Percentiles rank a stretch among this genome's conserved stretches.
Evolutionary conservation across 2,888 invertebrate species (phyloP).

Genomic region (Scrobipalpa costella): DNA sequence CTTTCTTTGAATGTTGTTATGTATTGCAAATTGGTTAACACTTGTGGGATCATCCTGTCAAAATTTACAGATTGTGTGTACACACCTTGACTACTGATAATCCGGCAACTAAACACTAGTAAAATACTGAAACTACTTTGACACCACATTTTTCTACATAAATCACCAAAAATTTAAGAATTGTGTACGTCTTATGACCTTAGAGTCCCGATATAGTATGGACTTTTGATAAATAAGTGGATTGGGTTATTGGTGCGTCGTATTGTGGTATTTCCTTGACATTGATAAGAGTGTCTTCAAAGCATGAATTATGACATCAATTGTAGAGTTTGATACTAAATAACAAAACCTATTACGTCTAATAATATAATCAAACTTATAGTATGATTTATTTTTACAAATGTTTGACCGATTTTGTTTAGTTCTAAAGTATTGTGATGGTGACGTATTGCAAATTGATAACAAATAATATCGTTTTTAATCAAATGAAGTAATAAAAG

Average conservation of each 20-base stretch:
- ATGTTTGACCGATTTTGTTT: too few species aligned
- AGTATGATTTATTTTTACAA: too few species aligned
- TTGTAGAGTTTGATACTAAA: not conserved
- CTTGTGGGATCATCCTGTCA: too few species aligned
- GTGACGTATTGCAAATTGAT: too few species aligned
- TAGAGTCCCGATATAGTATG: constrained; percentile 7
- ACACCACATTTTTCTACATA: constrained; percentile 9
- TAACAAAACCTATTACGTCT: not conserved
- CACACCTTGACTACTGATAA: constrained; percentile 21
- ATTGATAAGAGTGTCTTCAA: constrained; percentile 14
- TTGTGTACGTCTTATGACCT: not conserved
- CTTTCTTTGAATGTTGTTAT: not conserved
- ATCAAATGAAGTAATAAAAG: too few species aligned
- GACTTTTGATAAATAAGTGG: constrained; percentile 14
- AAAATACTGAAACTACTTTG: not conserved
- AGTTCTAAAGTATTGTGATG: too few species aligned
- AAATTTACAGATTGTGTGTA: not conserved
- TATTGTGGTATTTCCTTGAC: constrained; percentile 9
- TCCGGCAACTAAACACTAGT: not conserved
- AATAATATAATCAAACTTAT: too few species aligned
- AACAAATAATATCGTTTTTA: too few species aligned
- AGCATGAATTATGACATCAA: constrained; percentile 7
- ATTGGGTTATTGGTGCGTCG: constrained; percentile 11
- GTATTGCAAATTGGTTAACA: too few species aligned
- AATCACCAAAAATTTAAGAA: not conserved